Evolutionary conservation across 2,888 invertebrate species (phyloP).

Genomic region (Aphidoletes aphidimyza): DNA sequence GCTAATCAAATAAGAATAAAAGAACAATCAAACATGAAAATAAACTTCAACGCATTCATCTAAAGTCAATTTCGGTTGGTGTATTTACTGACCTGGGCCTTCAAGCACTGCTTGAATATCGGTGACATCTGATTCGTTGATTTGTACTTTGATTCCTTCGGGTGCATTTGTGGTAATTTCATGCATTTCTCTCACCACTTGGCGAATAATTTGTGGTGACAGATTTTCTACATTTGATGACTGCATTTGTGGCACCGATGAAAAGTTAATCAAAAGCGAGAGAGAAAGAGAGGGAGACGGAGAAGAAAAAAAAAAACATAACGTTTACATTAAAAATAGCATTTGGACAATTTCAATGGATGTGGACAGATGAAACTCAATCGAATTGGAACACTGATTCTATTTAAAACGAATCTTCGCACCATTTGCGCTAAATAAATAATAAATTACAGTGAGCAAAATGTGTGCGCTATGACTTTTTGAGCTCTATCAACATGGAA

Average conservation of each 20-base stretch:
- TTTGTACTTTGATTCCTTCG: constrained; percentile 88
- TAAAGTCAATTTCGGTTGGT: neutral
- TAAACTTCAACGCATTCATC: constrained; percentile 4
- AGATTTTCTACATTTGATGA: constrained; percentile 95
- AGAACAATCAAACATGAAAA: constrained; percentile 2
- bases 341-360: constrained; percentile 26
- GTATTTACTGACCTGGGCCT: constrained; percentile 77
- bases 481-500: neutral
- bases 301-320: neutral
- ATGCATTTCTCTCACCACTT: constrained; percentile 88
- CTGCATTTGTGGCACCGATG: constrained; percentile 63
- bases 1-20: constrained; percentile 67
- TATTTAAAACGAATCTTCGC: neutral
- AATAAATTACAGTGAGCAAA: neutral
- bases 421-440: constrained; percentile 43
- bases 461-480: neutral
- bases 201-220: constrained; percentile 89
- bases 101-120: constrained; percentile 93
- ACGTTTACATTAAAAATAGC: neutral
- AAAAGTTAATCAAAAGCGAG: neutral
- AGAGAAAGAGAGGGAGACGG: neutral
- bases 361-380: no score
- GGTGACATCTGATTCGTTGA: constrained; percentile 93
- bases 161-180: constrained; percentile 84
- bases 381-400: no score